Base-by-base conservation (phyloP, 2,888 invertebrate species). In the Caenorhabditis macrosperma region DNA sequence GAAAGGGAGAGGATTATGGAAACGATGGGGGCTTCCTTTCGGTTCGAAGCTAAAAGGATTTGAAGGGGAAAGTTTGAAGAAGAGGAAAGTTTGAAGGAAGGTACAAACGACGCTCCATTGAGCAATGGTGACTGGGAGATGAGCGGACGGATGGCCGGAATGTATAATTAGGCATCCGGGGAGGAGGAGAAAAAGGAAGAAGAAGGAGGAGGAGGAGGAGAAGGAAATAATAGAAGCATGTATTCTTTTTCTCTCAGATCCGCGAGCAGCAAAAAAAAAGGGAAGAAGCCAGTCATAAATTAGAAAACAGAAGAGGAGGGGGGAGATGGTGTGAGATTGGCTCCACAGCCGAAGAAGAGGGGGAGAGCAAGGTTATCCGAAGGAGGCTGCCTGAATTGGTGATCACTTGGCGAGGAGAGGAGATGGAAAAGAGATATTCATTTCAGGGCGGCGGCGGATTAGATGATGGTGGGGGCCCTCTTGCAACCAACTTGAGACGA, bases 391-490 rank as follows among this genome's bases (percentile, higher is more conserved):
- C 63, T 63, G 72, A 72, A 72, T 72, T 72, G 72, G 72, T 72
- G 63, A 72, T 64, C 63, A 57, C 72, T 72, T 72, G 44, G 46
- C n/a, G 72, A 44, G 38, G 46, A 64, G 46, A 44, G 35, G 6
- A 9, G 28, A 12, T 48, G 48, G 35, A 50, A 57, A 72, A 60
- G 72, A 64, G 55, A 64, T 54, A 72, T 72, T 72, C 72, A 72
- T 72, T 72, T 72, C 63, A 72, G 72, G 72, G 63, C 71, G 71
- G 63, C 71, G 71, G 46, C 63, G 71, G 72, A 72, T 72, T 72
- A 72, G 64, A 71, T 30, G 55, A 38, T 20, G n/a, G 12, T 38
- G 20, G 48, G 15, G 30, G 61, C 22, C 38, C 50, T 59, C 38
- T 22, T 22, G 3, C 69, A 60, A 54, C 69, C 69, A 61, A 69